Conservation (phyloP, 1,140 invertebrate genomes). For the Drosophila kurseongensis region DNA sequence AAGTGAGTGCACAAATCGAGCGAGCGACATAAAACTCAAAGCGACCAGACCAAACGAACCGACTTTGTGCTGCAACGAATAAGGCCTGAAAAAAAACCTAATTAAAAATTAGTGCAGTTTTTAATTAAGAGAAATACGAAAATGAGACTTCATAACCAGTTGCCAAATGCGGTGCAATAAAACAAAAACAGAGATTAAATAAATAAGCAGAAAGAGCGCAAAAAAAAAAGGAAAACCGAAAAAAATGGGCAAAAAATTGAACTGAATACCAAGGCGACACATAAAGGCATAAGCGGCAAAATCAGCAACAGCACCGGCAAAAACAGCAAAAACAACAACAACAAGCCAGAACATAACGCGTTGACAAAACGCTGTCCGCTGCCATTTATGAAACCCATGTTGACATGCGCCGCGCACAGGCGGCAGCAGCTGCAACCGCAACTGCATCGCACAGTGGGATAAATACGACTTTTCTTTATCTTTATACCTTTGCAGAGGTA, state of each 20-base stretch:
- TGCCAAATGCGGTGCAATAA: conserved; percentile 71
- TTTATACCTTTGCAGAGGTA: no score
- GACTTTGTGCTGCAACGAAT: conserved; percentile 14
- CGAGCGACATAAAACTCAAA: conserved; percentile 4
- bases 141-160: conserved; percentile 82
- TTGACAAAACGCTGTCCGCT: conserved; percentile 75
- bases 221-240: conserved; percentile 33
- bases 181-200: conserved; percentile 46
- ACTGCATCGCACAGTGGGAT: conserved; percentile 41
- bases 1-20: conserved; percentile 38
- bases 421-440: conserved; percentile 38
- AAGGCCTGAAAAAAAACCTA: conserved; percentile 55
- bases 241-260: conserved; percentile 64
- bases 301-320: conserved; percentile 17
- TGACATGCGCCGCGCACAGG: conserved; percentile 78
- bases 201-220: conserved; percentile 40
- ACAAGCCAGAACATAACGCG: conserved; percentile 68
- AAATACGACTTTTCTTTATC: neutral
- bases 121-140: conserved; percentile 79
- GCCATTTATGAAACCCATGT: conserved; percentile 81
- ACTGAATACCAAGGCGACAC: conserved; percentile 77
- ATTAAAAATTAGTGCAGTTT: conserved; percentile 81
- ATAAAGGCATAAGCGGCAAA: conserved; percentile 73
- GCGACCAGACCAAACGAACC: conserved; percentile 9
- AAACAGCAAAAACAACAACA: conserved; percentile 24